Conservation (phyloP, 92 coral and sea anemone species). For the Actinernus sp. region DNA sequence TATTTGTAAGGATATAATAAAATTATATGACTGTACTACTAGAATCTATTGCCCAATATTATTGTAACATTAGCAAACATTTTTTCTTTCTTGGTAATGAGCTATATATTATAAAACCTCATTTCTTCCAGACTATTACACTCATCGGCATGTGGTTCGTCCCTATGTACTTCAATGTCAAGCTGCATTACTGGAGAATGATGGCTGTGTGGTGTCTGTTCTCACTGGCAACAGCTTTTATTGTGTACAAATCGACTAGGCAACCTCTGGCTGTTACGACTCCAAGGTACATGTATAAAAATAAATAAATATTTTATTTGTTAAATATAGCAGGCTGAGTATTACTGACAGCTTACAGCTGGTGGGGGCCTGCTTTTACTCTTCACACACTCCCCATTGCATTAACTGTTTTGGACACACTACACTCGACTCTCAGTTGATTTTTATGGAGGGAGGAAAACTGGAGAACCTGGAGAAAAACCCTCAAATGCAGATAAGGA, state of each 20-base stretch:
- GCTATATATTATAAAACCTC: background rate
- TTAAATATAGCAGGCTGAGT: too few relatives aligned
- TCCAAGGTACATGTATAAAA: constrained; percentile 83
- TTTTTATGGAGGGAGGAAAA: too few relatives aligned
- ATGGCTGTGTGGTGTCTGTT: constrained; percentile 81
- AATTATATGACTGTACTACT: background rate
- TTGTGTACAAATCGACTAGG: constrained; percentile 94
- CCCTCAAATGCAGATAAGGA: too few relatives aligned
- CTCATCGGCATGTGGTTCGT: constrained; percentile 97
- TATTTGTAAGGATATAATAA: too few relatives aligned
- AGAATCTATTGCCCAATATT: background rate
- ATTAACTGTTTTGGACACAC: too few relatives aligned
- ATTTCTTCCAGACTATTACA: constrained; percentile 78
- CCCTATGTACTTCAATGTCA: constrained; percentile 92
- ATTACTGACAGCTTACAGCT: too few relatives aligned
- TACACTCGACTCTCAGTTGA: too few relatives aligned
- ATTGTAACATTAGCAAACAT: background rate
- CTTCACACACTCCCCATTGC: too few relatives aligned
- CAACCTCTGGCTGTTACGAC: constrained; percentile 89
- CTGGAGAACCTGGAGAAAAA: too few relatives aligned
- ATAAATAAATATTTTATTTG: too few relatives aligned
- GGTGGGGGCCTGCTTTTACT: too few relatives aligned
- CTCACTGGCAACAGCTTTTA: constrained; percentile 82
- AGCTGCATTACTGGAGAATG: constrained; percentile 94
- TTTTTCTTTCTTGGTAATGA: background rate